These are phyloP conservation scores for Notodonta ziczac DNA, from an alignment of 2,888 invertebrate genomes.

Conservation along the genomic window DNA sequence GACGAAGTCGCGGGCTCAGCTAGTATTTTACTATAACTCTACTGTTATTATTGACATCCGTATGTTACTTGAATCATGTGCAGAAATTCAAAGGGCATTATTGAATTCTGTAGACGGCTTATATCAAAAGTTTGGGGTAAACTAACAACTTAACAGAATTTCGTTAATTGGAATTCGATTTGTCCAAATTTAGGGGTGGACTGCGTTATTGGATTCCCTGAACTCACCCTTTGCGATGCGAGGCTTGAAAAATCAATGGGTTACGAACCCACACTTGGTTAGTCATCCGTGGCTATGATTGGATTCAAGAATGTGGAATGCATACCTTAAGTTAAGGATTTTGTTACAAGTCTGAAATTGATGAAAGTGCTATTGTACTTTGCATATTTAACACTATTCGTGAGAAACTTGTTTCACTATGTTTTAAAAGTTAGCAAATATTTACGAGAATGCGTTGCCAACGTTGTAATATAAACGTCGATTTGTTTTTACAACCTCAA, in stretches of 20 bases:
- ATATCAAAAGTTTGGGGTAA: conserved; percentile 13
- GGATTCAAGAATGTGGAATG: conserved; percentile 29
- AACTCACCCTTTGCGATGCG: conserved; percentile 58
- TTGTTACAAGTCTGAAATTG: not conserved
- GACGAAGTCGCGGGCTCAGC: too few relatives aligned
- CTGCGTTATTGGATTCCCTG: conserved; percentile 69
- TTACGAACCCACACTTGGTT: conserved; percentile 34
- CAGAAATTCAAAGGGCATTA: not conserved
- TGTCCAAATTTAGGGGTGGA: conserved; percentile 61
- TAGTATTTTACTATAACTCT: too few relatives aligned
- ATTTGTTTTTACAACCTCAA: not conserved
- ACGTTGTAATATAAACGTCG: too few relatives aligned
- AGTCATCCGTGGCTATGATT: conserved; percentile 35
- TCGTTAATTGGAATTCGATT: conserved; percentile 66
- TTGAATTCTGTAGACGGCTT: not conserved
- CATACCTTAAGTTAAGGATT: conserved; percentile 17
- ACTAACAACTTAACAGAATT: conserved; percentile 27
- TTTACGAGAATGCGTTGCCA: too few relatives aligned
- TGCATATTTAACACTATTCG: too few relatives aligned
- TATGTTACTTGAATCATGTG: not conserved
- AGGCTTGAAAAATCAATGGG: conserved; percentile 73
- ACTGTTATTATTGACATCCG: too few relatives aligned
- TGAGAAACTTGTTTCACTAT: too few relatives aligned
- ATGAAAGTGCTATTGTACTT: too few relatives aligned
- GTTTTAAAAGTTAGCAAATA: too few relatives aligned